phyloP scores from a whole-genome alignment of 2,113 vertebrate genomes.

The Cinclus cinclus region DNA sequence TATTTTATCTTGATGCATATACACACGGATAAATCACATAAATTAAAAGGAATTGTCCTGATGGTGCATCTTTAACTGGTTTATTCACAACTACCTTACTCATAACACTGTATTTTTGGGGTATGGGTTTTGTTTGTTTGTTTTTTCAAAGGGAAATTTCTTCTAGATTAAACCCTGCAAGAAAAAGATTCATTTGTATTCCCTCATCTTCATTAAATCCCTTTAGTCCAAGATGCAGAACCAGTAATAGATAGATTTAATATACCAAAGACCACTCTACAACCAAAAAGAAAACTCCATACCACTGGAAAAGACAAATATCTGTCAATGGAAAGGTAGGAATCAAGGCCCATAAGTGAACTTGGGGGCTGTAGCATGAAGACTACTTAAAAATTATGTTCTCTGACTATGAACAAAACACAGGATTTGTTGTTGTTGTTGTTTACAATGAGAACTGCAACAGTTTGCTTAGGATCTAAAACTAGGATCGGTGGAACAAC shows the following conservation, averaged over 20 bases:
- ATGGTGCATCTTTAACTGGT: not conserved
- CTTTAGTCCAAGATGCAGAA: not conserved
- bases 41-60: not conserved
- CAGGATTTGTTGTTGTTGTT: not conserved
- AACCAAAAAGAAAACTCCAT: not conserved
- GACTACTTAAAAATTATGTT: not conserved
- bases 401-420: not conserved
- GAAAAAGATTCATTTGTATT: not conserved
- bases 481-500: not conserved
- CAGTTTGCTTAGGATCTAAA: not conserved
- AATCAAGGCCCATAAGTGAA: not conserved
- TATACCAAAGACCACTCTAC: not conserved
- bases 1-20: not conserved
- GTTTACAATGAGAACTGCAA: not conserved
- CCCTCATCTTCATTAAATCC: not conserved
- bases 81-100: not conserved
- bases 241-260: not conserved
- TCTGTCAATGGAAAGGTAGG: not conserved
- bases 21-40: not conserved
- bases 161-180: not conserved
- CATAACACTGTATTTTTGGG: not conserved
- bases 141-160: not conserved
- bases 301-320: not conserved
- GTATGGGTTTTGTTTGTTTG: no score
- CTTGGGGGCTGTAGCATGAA: not conserved